Percentiles rank a stretch among this genome's conserved stretches.
phyloP scores from a whole-genome alignment of 1,140 invertebrate species.

The Drosophila elegans region DNA sequence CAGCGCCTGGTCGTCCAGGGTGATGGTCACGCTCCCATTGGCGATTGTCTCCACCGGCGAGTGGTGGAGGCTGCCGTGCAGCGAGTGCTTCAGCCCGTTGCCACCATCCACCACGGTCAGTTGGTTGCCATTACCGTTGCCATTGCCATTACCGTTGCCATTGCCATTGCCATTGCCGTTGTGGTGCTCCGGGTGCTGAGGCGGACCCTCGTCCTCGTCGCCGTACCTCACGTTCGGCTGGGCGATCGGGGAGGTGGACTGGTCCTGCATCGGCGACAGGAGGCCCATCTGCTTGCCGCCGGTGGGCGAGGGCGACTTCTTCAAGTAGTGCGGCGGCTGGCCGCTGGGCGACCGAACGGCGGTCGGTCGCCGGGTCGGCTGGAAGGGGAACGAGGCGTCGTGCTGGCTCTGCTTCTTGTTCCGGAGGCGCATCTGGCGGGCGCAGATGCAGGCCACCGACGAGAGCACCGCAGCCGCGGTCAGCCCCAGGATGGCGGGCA shows the following conservation, averaged over 20 bases:
- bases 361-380: conserved; percentile 86
- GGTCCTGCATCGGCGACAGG: conserved; percentile 84
- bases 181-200: conserved; percentile 42
- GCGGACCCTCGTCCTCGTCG: conserved; percentile 73
- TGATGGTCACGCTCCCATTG: conserved; percentile 74
- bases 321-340: conserved; percentile 90
- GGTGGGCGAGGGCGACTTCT: conserved; percentile 94
- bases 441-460: conserved; percentile 79
- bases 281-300: conserved; percentile 86
- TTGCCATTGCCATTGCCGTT: conserved; percentile 15
- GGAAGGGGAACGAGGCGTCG: conserved; percentile 86
- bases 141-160: too few species aligned
- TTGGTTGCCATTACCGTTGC: conserved; percentile 39
- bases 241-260: conserved; percentile 74
- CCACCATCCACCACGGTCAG: conserved; percentile 56
- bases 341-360: conserved; percentile 88
- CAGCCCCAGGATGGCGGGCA: conserved; percentile 81
- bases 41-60: conserved; percentile 74
- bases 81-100: conserved; percentile 38
- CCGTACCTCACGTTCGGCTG: conserved; percentile 73
- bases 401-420: conserved; percentile 82
- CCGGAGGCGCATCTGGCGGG: conserved; percentile 74
- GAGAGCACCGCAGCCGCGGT: conserved; percentile 77
- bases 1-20: conserved; percentile 81
- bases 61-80: conserved; percentile 70